phyloP scores from a whole-genome alignment of 2,797 vertebrate genomes.

The Garrulus glandarius region DNA sequence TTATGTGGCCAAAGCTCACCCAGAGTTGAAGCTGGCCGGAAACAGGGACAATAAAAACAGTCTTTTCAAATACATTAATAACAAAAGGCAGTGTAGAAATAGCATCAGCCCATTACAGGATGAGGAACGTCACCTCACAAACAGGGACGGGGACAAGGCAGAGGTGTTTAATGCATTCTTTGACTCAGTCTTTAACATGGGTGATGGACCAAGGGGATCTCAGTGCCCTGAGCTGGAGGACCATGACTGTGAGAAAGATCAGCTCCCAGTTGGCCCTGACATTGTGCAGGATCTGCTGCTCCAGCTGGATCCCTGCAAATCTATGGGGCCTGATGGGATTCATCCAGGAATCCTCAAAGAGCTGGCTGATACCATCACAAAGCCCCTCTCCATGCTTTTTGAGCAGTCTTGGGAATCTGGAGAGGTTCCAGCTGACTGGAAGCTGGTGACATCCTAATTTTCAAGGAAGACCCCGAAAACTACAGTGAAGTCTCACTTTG shows the following conservation, averaged over 20 bases:
- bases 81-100: not conserved
- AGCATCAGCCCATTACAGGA: not conserved
- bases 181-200: rapidly evolving
- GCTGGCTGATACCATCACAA: not conserved
- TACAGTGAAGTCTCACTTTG: not conserved
- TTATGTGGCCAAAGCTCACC: not conserved
- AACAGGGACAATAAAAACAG: not conserved
- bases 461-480: not conserved
- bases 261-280: not conserved
- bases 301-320: not conserved
- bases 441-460: rapidly evolving
- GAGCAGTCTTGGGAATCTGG: not conserved
- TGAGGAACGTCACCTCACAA: not conserved
- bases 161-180: not conserved
- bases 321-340: not conserved
- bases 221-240: not conserved
- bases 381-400: not conserved
- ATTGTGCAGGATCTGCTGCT: not conserved
- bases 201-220: not conserved
- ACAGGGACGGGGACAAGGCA: not conserved
- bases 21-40: not conserved
- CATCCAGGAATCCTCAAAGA: not conserved
- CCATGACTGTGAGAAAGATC: not conserved
- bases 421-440: not conserved
- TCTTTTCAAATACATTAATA: not conserved